Base-by-base conservation (phyloP, 2,888 invertebrate genomes). In the Dasysyrphus albostriatus region DNA sequence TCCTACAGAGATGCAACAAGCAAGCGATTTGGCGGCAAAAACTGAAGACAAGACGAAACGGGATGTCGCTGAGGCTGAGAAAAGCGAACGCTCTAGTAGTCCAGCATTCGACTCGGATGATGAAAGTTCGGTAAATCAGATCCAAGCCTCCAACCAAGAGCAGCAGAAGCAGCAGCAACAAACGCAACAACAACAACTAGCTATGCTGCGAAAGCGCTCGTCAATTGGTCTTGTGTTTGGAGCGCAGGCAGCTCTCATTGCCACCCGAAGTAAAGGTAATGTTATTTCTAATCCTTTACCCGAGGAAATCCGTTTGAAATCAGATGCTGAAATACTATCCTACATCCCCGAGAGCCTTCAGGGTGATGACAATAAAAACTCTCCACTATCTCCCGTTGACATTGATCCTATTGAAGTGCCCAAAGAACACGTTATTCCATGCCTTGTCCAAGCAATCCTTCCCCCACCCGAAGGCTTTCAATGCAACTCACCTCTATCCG, bases 21-120 rank as follows among this genome's bases (percentile, higher is more conserved):
- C 75, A 14, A 70, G 9, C 7, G 75, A 75, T 9, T 12, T 14
- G 5, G 89, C 88, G 1, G 91, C 91, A n/a, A 83, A 78, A 70
- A 79, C 88, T 4, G 90, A 91, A 61, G 90, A 90, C 1, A 88
- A 83, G 39, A 87, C 89, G 0, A 92, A 92, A 67, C 89, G 90
- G 0, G 92, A 91, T 6, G 75, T 85, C 0, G 88, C 84, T 8
- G 92, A 96, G 90, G 94, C 95, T 49, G 96, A 97, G 91, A 95
- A 95, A 89, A 95, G 95, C 6, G 97, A 97, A 89, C 94, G 98
- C 54, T 98, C 98, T 0, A 98, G 98, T 90, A 98, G 98, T 91
- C 95, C 98, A 1, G 98, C 98, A 0, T 98, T 98, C 91, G 98
- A 98, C 90, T 98, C 98, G 0, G 98, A 98, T 91, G 98, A 98